A percentile compares a stretch with the other conserved stretches of the same genome.
These are phyloP conservation scores for Xiphophorus couchianus DNA, from an alignment of 2,113 vertebrate genomes.

Conservation along the genomic window DNA sequence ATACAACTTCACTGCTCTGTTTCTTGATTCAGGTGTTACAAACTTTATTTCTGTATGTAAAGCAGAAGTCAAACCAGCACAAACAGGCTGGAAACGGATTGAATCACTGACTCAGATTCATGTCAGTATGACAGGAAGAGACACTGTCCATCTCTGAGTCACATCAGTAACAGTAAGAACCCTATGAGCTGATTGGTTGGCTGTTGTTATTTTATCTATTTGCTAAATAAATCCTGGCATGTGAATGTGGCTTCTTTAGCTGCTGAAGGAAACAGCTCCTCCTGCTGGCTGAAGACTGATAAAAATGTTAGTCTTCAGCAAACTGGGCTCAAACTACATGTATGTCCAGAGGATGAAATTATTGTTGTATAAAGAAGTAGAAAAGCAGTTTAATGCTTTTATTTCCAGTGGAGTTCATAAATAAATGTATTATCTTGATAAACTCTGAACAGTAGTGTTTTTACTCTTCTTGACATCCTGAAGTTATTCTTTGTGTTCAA, in stretches of 20 bases:
- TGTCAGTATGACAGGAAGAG: not conserved
- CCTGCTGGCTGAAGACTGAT: slow-evolving; percentile 11
- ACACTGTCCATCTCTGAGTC: not conserved
- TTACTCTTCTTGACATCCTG: not conserved
- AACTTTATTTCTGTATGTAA: not conserved
- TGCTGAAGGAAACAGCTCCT: slow-evolving; percentile 14
- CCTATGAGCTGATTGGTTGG: not conserved
- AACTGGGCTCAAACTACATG: not conserved
- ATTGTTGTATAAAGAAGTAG: not conserved
- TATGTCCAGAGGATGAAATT: not conserved
- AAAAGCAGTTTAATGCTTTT: not conserved
- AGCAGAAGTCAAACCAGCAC: not conserved
- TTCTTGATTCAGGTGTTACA: not conserved
- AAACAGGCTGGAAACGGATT: not conserved
- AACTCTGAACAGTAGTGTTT: too few species aligned
- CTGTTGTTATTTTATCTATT: slow-evolving; percentile 32
- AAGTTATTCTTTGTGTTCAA: not conserved
- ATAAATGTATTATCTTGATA: too few species aligned
- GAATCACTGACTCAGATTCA: not conserved
- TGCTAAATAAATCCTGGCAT: slow-evolving; percentile 23
- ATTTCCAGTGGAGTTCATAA: not conserved
- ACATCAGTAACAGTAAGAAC: not conserved
- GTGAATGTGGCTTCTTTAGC: not conserved
- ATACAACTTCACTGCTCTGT: not conserved
- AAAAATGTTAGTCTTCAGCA: not conserved